These are phyloP conservation scores for Chirona hameri DNA, from an alignment of 2,888 invertebrate species.

Conservation along the genomic window DNA sequence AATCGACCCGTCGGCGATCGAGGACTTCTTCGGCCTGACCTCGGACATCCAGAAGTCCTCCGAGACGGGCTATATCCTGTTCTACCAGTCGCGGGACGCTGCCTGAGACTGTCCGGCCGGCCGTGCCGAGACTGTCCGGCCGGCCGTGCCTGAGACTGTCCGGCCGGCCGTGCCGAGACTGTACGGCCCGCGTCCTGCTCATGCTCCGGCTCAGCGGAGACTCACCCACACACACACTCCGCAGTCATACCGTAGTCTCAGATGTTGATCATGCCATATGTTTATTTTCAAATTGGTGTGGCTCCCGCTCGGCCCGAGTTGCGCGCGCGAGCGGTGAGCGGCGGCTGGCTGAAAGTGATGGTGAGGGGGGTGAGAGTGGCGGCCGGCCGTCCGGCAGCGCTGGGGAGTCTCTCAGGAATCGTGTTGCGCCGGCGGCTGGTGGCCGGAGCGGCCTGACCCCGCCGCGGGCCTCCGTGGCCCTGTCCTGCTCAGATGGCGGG, in stretches of 20 bases:
- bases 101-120: slow-evolving; percentile 34
- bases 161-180: no score
- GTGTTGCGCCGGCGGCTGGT: neutral
- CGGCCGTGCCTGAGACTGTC: neutral
- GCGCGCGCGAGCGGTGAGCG: no score
- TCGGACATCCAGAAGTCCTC: slow-evolving; percentile 98
- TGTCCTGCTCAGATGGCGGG: no score
- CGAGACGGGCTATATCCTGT: slow-evolving; percentile 98
- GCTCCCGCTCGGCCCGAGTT: no score
- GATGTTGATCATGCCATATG: slow-evolving; percentile 26
- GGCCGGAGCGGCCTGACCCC: neutral
- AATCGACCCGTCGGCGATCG: slow-evolving; percentile 98
- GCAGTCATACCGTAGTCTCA: neutral
- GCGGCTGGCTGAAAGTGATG: no score
- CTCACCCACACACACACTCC: neutral
- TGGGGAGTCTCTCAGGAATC: neutral
- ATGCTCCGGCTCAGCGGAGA: no score
- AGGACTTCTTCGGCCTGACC: slow-evolving; percentile 99
- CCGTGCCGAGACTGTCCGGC: no score
- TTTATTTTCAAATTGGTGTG: neutral
- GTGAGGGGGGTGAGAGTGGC: no score
- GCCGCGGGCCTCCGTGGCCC: neutral
- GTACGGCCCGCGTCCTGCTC: no score
- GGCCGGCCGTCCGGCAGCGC: no score
- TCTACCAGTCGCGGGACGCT: slow-evolving; percentile 87